Evolutionary conservation across 2,113 vertebrate genomes (phyloP), one percentile per base, ranked within the genome.

Genomic region (Austrofundulus limnaeus): DNA sequence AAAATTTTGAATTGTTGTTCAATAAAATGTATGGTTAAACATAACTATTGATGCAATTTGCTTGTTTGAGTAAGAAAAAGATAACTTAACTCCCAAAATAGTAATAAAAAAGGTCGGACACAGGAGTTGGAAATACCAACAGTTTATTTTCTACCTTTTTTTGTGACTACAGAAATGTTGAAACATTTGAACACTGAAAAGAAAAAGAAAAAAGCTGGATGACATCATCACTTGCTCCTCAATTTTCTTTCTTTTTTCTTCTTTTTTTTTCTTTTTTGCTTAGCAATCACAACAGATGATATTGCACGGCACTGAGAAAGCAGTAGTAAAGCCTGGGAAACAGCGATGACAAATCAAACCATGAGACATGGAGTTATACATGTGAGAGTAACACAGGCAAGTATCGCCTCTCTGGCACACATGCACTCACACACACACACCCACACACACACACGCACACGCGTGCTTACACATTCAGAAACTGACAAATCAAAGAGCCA

Each of bases 241-340:
- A 87, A 81, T 71, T 86, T 83, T 85, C 66, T 82, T 86, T 81
- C 61, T 72, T 89, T 89, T 88, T 80, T 72, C 81, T 72, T 70
- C 10, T 87, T 83, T 88, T 81, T 66, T 84, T 59, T 61, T 49
- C 86, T 78, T 72, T 89, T 84, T 96, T 94, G 91, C 93, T 94
- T 95, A 94, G 94, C 95, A 96, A 96, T 96, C 94, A 96, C 95
- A 96, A 95, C 93, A 93, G 95, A 95, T 95, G 95, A 95, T 96
- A 96, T 96, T 97, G 94, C 94, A 96, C 94, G 89, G 94, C 94
- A 94, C 94, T 94, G 93, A 95, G 93, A 95, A 93, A 94, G 94
- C 94, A 94, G 92, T 93, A 93, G 93, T 90, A 91, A 94, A 95
- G 92, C 92, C 91, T 88, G 81, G 92, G 92, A 92, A 92, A 85